These are phyloP conservation scores for Stegastes partitus DNA, from an alignment of 2,113 vertebrate genomes.

Conservation along the genomic window DNA sequence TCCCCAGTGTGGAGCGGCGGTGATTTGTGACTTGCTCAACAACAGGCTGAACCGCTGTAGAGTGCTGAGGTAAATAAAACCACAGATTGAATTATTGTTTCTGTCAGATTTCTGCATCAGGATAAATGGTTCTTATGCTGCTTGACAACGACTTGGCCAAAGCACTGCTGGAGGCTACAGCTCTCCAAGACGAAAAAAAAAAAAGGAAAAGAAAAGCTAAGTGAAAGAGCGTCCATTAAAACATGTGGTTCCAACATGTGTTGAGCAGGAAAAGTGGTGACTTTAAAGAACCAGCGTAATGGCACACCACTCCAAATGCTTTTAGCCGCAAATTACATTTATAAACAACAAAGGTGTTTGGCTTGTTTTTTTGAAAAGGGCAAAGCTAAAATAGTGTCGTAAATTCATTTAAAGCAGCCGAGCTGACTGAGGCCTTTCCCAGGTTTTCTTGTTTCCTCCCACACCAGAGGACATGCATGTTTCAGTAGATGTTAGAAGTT, in stretches of 20 bases:
- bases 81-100: constrained; percentile 3
- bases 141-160: neutral
- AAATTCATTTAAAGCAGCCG: constrained; percentile 12
- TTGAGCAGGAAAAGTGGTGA: neutral
- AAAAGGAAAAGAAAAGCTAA: neutral
- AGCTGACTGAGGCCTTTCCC: constrained; percentile 6
- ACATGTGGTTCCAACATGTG: neutral
- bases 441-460: constrained; percentile 11
- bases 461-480: constrained; percentile 32
- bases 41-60: neutral
- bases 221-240: neutral
- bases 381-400: constrained; percentile 4
- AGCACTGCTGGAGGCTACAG: neutral
- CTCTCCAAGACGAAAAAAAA: neutral
- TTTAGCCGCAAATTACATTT: constrained; percentile 23
- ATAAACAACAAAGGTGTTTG: constrained; percentile 17
- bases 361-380: neutral
- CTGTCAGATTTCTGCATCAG: constrained; percentile 38
- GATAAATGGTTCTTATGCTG: constrained; percentile 20
- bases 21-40: constrained; percentile 23
- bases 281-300: neutral
- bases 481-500: constrained; percentile 28
- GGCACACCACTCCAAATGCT: neutral
- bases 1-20: constrained; percentile 6
- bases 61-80: constrained; percentile 40